Evolutionary conservation across 2,113 vertebrate genomes (phyloP).

Genomic region (Nansenia antarctica): DNA sequence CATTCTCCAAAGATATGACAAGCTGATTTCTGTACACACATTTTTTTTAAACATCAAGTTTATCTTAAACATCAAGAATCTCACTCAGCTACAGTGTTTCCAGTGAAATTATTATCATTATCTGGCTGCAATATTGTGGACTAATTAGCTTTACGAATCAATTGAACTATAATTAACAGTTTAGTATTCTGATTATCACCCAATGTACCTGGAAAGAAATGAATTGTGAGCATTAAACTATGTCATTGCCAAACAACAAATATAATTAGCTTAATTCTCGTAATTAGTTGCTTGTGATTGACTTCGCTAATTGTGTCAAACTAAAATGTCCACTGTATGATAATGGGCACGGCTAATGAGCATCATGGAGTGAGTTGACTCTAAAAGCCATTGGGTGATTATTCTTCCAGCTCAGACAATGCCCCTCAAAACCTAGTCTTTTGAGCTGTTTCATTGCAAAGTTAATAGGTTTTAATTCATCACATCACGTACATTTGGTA

Average conservation of each 20-base stretch:
- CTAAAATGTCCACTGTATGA: slow-evolving; percentile 16
- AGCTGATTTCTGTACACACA: not conserved
- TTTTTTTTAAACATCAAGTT: not conserved
- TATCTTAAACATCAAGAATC: not conserved
- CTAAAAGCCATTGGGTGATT: not conserved
- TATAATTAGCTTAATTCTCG: slow-evolving; percentile 16
- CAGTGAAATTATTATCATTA: too few relatives aligned
- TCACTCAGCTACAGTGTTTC: not conserved
- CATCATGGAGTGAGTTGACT: slow-evolving; percentile 2
- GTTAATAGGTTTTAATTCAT: too few relatives aligned
- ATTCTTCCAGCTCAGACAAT: not conserved
- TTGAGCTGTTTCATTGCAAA: not conserved
- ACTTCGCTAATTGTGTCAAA: slow-evolving; percentile 15
- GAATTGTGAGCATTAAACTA: slow-evolving; percentile 1
- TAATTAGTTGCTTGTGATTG: slow-evolving; percentile 18
- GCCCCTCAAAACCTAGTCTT: not conserved
- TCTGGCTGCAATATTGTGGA: not conserved
- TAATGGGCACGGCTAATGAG: not conserved
- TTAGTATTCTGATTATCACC: slow-evolving; percentile 7
- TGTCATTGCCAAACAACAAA: not conserved
- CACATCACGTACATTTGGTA: too few relatives aligned
- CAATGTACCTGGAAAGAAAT: slow-evolving; percentile 16
- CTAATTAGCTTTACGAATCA: slow-evolving; percentile 18
- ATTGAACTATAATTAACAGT: slow-evolving; percentile 15
- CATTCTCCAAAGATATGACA: not conserved